Evolutionary conservation across 2,888 invertebrate species (phyloP).

Genomic region (Stegana nigrithorax): DNA sequence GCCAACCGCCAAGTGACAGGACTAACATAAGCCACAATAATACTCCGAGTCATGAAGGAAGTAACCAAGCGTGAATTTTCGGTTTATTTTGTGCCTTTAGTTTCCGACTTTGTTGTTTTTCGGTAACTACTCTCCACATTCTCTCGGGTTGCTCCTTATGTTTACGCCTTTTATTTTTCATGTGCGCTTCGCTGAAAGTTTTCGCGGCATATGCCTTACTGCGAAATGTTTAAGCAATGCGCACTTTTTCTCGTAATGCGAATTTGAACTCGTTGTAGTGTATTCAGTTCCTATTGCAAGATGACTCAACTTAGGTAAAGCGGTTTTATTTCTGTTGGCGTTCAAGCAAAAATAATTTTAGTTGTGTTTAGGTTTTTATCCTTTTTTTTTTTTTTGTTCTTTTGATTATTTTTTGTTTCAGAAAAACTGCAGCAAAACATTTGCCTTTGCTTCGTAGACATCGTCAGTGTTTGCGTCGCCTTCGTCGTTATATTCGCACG

Average conservation of each 20-base stretch:
- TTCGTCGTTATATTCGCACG: background rate
- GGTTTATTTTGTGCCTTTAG: slow-evolving; percentile 49
- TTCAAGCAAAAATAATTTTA: no score
- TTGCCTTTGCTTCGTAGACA: slow-evolving; percentile 31
- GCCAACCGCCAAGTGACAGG: slow-evolving; percentile 25
- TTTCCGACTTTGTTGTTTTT: background rate
- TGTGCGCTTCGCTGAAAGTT: background rate
- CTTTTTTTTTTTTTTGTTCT: background rate
- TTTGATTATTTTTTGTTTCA: background rate
- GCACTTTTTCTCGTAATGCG: no score
- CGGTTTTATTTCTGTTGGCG: no score
- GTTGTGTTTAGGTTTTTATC: background rate
- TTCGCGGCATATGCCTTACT: background rate
- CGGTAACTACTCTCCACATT: background rate
- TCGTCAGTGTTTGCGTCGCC: background rate
- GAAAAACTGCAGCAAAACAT: slow-evolving; percentile 48
- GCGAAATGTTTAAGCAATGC: background rate
- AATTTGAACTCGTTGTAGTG: no score
- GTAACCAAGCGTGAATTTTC: slow-evolving; percentile 58
- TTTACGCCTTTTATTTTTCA: background rate
- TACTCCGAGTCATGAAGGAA: slow-evolving; percentile 60
- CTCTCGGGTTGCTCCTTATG: slow-evolving; percentile 21
- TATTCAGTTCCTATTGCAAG: no score
- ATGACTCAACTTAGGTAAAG: no score
- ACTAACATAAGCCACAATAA: slow-evolving; percentile 58